Conservation (phyloP, 2,113 vertebrate species). For the Takifugu bimaculatus region DNA sequence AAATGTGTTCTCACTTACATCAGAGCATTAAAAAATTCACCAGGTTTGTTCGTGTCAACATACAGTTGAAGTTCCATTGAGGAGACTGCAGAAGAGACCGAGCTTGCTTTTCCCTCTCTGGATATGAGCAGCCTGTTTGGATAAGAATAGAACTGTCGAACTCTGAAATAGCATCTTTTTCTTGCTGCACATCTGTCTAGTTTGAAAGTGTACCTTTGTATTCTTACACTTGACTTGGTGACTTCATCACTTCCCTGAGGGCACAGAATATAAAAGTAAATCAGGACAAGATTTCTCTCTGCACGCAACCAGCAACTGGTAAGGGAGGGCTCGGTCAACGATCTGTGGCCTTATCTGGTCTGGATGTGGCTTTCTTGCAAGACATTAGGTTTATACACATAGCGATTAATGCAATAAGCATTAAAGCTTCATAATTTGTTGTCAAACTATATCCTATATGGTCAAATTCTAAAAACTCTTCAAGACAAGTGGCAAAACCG, state of each 20-base stretch:
- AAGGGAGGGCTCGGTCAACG: conserved; percentile 32
- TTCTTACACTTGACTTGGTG: conserved; percentile 72
- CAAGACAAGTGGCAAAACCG: too few relatives aligned
- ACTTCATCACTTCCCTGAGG: conserved; percentile 64
- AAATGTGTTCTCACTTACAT: conserved; percentile 40
- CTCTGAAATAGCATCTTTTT: conserved; percentile 57
- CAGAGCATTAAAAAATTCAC: conserved; percentile 35
- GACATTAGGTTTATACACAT: conserved; percentile 9
- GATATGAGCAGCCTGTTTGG: conserved; percentile 45
- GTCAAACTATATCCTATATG: too few relatives aligned
- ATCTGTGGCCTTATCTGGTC: conserved; percentile 36
- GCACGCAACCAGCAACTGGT: conserved; percentile 68
- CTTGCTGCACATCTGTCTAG: conserved; percentile 63
- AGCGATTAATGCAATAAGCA: too few relatives aligned
- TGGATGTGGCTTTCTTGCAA: conserved; percentile 5
- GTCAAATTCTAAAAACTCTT: too few relatives aligned
- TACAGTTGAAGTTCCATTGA: conserved; percentile 35
- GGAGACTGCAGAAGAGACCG: not conserved
- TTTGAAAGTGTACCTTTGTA: conserved; percentile 69
- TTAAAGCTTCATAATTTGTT: too few relatives aligned
- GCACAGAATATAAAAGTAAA: conserved; percentile 60
- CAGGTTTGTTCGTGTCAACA: conserved; percentile 15
- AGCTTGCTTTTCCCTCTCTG: not conserved
- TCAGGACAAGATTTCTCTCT: conserved; percentile 61
- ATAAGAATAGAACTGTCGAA: conserved; percentile 60